Evolutionary conservation across 2,797 vertebrate species (phyloP).

Genomic region (Enteromius anoplus): DNA sequence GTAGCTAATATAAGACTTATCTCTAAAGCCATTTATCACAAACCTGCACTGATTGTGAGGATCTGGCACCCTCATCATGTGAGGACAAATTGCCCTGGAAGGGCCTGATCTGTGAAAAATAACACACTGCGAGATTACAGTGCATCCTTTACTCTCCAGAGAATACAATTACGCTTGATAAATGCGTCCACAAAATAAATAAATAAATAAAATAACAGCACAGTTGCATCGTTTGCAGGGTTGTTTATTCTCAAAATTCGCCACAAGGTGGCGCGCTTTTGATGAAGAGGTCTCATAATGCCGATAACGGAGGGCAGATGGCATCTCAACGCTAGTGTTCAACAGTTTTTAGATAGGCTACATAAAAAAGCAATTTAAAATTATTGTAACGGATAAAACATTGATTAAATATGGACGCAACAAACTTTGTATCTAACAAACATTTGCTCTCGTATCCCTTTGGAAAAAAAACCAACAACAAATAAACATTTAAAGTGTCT

Average conservation of each 20-base stretch:
- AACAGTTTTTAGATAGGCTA: conserved; percentile 7
- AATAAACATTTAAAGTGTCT: not conserved
- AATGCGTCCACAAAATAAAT: conserved; percentile 52
- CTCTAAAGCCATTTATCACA: conserved; percentile 61
- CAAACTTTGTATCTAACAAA: conserved; percentile 21
- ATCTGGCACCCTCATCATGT: conserved; percentile 62
- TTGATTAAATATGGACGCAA: not conserved
- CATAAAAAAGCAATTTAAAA: conserved; percentile 29
- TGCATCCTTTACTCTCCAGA: conserved; percentile 52
- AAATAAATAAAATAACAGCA: conserved; percentile 55
- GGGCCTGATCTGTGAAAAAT: conserved; percentile 59
- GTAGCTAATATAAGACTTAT: conserved; percentile 62
- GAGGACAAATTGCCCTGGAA: conserved; percentile 61
- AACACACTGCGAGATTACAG: conserved; percentile 59
- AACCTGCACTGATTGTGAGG: conserved; percentile 58
- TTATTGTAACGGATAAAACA: conserved; percentile 14
- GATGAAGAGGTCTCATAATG: conserved; percentile 28
- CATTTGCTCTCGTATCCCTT: conserved; percentile 9
- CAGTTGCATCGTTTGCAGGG: conserved; percentile 42
- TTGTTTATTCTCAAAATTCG: conserved; percentile 35
- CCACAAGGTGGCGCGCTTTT: conserved; percentile 56
- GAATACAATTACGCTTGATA: conserved; percentile 65
- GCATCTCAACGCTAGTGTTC: conserved; percentile 23
- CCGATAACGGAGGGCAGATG: conserved; percentile 13
- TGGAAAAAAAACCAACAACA: not conserved